phyloP scores from a whole-genome alignment of 1,140 invertebrate species.

The Sycophila sp. region DNA sequence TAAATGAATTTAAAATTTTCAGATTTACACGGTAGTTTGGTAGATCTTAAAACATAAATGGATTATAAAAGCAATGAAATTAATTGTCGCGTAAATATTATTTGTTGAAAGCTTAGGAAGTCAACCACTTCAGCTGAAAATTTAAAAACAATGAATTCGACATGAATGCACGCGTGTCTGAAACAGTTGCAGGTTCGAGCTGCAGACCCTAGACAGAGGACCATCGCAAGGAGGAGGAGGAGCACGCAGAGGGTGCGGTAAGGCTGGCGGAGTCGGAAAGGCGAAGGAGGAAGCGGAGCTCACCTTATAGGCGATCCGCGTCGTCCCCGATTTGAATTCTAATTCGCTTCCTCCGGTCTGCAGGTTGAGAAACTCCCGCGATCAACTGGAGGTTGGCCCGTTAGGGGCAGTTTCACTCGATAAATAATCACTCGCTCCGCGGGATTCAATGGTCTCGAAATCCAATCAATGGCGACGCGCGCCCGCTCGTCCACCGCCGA shows the following conservation, averaged over 20 bases:
- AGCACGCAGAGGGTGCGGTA: neutral
- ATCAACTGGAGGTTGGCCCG: neutral
- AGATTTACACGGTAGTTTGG: too few relatives aligned
- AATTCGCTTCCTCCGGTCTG: neutral
- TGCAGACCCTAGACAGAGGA: too few relatives aligned
- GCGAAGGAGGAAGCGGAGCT: neutral
- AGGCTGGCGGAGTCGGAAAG: neutral
- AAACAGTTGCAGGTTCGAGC: too few relatives aligned
- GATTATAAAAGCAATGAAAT: too few relatives aligned
- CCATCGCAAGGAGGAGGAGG: too few relatives aligned
- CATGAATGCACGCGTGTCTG: too few relatives aligned
- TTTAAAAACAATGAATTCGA: too few relatives aligned
- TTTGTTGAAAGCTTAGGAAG: too few relatives aligned
- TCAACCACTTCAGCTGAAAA: too few relatives aligned
- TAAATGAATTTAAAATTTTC: too few relatives aligned
- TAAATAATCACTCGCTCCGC: conserved; percentile 28
- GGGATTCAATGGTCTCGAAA: conserved; percentile 34
- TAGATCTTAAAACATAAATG: too few relatives aligned
- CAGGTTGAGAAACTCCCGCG: neutral
- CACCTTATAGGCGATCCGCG: neutral
- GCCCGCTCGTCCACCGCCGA: neutral
- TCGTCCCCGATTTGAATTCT: conserved; percentile 21
- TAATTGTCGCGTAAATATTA: too few relatives aligned
- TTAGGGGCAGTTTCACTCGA: conserved; percentile 24
- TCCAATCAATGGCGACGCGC: conserved; percentile 24